Conservation (phyloP, 2,113 vertebrate species). For the Polyodon spathula region DNA sequence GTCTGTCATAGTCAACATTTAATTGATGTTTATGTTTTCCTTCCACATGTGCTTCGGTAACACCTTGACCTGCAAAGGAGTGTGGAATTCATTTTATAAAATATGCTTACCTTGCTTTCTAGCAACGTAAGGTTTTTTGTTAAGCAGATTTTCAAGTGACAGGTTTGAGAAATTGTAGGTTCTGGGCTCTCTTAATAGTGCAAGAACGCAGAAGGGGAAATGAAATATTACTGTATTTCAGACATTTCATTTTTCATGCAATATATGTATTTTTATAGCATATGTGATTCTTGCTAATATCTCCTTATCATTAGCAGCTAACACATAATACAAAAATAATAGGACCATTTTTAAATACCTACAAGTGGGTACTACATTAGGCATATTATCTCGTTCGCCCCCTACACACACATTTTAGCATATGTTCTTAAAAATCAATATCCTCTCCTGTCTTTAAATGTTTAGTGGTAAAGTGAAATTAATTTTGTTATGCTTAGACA, state of each 20-base stretch:
- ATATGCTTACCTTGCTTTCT: conserved; percentile 47
- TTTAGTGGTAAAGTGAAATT: too few relatives aligned
- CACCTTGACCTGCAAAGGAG: conserved; percentile 29
- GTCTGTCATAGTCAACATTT: conserved; percentile 27
- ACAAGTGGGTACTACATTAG: too few relatives aligned
- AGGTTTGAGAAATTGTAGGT: conserved; percentile 61
- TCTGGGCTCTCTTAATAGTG: conserved; percentile 45
- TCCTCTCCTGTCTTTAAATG: too few relatives aligned
- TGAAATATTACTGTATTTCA: conserved; percentile 56
- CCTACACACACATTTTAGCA: too few relatives aligned
- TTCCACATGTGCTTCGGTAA: conserved; percentile 26
- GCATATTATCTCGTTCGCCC: too few relatives aligned
- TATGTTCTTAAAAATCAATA: too few relatives aligned
- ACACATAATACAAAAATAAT: too few relatives aligned
- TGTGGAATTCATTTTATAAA: conserved; percentile 34
- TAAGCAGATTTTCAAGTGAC: conserved; percentile 58
- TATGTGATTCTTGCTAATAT: too few relatives aligned
- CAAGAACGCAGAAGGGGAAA: conserved; percentile 32
- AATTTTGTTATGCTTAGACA: too few relatives aligned
- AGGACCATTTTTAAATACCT: too few relatives aligned
- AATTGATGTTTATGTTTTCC: conserved; percentile 34
- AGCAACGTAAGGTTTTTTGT: conserved; percentile 50
- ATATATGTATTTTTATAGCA: background rate
- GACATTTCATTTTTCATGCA: conserved; percentile 42
- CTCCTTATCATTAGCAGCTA: too few relatives aligned